Base-by-base conservation (phyloP, 2,888 invertebrate genomes). In the Papilio gigon region DNA sequence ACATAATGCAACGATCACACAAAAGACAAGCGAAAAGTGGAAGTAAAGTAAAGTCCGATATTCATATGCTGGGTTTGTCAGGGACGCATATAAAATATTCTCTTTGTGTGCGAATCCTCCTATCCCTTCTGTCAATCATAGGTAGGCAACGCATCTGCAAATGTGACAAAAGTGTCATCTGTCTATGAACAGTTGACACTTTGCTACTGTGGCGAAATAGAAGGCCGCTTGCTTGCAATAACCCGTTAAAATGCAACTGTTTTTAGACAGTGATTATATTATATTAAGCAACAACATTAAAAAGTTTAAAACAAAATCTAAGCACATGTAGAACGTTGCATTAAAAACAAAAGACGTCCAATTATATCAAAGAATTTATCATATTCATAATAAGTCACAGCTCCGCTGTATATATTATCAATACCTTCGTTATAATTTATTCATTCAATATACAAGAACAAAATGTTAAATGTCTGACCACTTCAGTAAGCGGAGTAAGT, bases 391-490 rank as follows among this genome's bases (percentile, higher is more conserved):
- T 20, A 8, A 22, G 0, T 30, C 3, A 9, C 20, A 20, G 37
- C 14, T 44, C 0, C 22, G 14, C 25, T 14, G n/a, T 30, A 9
- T 30, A 30, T 27, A 30, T 56, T 56, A 9, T 30, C n/a, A 40
- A 60, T 25, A 60, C 60, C 60, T 40, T 22, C 42, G 20, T 8
- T 20, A 33, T 62, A 50, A 63, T 35, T 50, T 63, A 63, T 63
- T 63, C 12, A 35, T 50, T 33, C 9, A 68, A 22, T 30, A 62
- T 35, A 8, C 65, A 53, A 60, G 37, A 66, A 53, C 27, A 44
- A 33, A 63, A 30, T 68, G 27, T 20, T 67, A 68, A 74, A 71
- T 71, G 71, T 73, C 65, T 64, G 63, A 68, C 69, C 61, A 64
- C 66, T 64, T 59, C 63, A 66, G 59, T 61, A 59, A 62, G 70